Evolutionary conservation across 2,888 invertebrate genomes (phyloP).

Genomic region (Xestia ashworthii): DNA sequence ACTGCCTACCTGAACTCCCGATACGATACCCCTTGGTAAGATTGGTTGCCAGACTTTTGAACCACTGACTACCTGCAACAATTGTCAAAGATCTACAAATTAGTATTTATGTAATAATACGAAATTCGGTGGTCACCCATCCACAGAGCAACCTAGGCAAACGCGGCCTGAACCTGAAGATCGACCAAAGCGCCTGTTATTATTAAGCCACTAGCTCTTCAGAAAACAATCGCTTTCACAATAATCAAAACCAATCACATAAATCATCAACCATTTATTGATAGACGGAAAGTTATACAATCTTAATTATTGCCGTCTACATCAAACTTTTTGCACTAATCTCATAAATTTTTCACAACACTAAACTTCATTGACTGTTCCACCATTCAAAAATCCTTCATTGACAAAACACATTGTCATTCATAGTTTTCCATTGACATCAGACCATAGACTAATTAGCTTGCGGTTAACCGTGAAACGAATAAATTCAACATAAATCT

Average conservation of each 20-base stretch:
- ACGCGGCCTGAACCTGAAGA: no score
- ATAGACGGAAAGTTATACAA: background rate
- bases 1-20: no score
- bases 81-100: no score
- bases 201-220: no score
- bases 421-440: slow-evolving; percentile 42
- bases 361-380: slow-evolving; percentile 17
- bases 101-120: no score
- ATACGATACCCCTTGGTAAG: no score
- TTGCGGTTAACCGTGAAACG: slow-evolving; percentile 57
- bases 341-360: background rate
- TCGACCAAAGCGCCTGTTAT: no score
- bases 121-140: no score
- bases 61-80: no score
- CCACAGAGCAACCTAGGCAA: no score
- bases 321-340: background rate
- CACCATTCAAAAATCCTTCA: slow-evolving; percentile 39
- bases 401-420: slow-evolving; percentile 39
- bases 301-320: background rate
- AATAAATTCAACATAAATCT: slow-evolving; percentile 55
- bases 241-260: background rate
- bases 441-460: slow-evolving; percentile 60
- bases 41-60: no score
- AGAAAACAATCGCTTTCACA: background rate
- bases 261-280: background rate